phyloP scores from a whole-genome alignment of 2,113 vertebrate species.

The Leptosomus discolor region DNA sequence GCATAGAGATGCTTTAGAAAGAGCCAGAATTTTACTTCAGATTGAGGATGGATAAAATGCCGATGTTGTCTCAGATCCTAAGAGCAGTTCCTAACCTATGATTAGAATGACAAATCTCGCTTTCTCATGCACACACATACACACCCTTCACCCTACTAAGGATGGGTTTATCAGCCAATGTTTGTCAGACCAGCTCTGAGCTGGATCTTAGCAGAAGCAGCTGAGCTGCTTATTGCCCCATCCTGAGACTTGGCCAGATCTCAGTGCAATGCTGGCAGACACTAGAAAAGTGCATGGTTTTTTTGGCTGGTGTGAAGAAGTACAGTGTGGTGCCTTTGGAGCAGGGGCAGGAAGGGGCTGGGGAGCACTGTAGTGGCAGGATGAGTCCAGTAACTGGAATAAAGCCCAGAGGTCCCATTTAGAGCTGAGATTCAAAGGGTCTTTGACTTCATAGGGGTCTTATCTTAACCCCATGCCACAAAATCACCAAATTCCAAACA shows the following conservation, averaged over 20 bases:
- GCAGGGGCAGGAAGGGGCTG: background rate
- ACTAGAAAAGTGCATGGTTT: fast-evolving
- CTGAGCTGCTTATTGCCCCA: background rate
- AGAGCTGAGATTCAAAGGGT: background rate
- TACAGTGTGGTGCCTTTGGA: background rate
- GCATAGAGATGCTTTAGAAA: background rate
- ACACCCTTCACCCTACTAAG: background rate
- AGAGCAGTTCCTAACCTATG: background rate
- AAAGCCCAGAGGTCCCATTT: background rate
- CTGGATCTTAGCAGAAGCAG: background rate
- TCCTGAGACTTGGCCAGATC: background rate
- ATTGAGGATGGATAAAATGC: background rate
- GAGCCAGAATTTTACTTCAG: background rate
- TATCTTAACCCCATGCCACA: background rate
- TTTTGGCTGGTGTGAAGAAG: background rate
- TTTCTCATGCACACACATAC: background rate
- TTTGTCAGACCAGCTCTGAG: background rate
- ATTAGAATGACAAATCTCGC: background rate
- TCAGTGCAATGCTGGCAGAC: background rate
- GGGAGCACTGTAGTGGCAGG: background rate
- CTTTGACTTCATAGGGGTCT: background rate
- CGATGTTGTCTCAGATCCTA: background rate
- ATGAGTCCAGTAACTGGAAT: background rate
- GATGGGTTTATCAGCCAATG: background rate
- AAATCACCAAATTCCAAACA: background rate